These are phyloP conservation scores for Mesoligia furuncula DNA, from an alignment of 2,888 invertebrate genomes.

Conservation along the genomic window DNA sequence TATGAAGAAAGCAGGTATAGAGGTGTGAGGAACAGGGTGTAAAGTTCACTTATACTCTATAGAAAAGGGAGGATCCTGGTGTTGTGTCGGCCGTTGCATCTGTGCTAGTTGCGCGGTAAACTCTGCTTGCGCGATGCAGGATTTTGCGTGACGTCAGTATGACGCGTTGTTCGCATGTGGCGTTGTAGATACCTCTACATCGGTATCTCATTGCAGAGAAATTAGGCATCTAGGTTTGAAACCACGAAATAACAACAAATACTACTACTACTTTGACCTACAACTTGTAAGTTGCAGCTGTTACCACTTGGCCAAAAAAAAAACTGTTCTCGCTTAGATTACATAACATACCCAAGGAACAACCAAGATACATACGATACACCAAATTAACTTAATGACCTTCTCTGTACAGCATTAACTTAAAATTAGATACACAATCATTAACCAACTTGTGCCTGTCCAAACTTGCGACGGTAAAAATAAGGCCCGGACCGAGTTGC, in stretches of 20 bases:
- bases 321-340: background rate
- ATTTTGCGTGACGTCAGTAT: no score
- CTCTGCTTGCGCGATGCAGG: no score
- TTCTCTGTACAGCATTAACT: conserved; percentile 49
- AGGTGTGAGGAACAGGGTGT: no score
- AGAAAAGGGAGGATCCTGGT: no score
- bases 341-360: background rate
- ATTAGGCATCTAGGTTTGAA: background rate
- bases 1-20: background rate
- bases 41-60: no score
- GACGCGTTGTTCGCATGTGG: no score
- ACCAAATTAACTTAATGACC: conserved; percentile 40
- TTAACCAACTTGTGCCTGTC: conserved; percentile 60
- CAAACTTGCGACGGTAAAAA: conserved; percentile 69
- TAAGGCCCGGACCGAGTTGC: conserved; percentile 62
- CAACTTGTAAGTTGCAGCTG: background rate
- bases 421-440: conserved; percentile 65
- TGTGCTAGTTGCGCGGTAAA: no score
- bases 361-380: conserved; percentile 20
- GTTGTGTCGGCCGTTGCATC: no score
- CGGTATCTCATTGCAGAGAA: background rate
- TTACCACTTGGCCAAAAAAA: background rate
- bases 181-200: no score
- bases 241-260: no score
- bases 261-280: background rate